These are phyloP conservation scores for Odocoileus hemionus DNA, from an alignment of 2,113 vertebrate species.

Conservation along the genomic window DNA sequence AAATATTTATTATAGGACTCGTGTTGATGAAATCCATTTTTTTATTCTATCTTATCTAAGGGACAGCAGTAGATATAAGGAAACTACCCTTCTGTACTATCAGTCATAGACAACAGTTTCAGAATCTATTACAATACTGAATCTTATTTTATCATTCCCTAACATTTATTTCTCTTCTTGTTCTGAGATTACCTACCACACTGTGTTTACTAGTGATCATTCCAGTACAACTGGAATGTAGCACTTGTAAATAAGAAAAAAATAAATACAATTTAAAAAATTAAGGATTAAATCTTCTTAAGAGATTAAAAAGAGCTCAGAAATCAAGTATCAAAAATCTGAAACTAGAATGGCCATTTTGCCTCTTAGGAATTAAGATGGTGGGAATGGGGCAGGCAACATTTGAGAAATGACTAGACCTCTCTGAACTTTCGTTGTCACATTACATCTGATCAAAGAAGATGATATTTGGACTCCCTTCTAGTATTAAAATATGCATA, in stretches of 20 bases:
- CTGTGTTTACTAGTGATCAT: not conserved
- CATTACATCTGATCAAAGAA: not conserved
- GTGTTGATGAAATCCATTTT: not conserved
- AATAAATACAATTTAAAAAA: not conserved
- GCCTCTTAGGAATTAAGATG: not conserved
- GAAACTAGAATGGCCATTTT: not conserved
- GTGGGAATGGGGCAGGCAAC: accelerated
- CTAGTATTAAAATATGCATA: not conserved
- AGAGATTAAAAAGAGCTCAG: not conserved
- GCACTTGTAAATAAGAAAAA: not conserved
- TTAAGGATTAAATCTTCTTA: not conserved
- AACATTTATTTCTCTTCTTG: not conserved
- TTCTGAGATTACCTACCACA: not conserved
- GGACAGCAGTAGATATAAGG: not conserved
- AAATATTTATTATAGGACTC: not conserved
- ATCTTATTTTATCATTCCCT: not conserved
- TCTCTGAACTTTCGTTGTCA: not conserved
- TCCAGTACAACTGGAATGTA: not conserved
- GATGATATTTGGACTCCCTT: not conserved
- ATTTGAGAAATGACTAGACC: not conserved
- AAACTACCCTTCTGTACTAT: not conserved
- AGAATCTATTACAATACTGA: not conserved
- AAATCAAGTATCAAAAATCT: not conserved
- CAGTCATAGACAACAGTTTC: not conserved
- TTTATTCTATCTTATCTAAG: not conserved